A percentile compares a stretch with the other conserved stretches of the same genome.
phyloP scores from a whole-genome alignment of 2,113 vertebrate species.

The Aleadryas rufinucha region DNA sequence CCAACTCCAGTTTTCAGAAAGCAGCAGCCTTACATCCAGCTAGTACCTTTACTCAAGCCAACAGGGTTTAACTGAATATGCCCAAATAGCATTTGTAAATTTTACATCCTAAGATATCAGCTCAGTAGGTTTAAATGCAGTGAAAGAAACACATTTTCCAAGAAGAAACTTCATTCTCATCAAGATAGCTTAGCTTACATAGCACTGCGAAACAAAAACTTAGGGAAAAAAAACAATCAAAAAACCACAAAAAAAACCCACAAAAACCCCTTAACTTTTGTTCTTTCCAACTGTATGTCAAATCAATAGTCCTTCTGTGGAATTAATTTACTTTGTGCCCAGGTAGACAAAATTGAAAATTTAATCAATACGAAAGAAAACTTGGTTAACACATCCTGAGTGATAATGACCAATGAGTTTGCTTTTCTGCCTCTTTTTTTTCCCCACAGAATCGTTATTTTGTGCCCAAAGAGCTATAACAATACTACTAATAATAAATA shows the following conservation, averaged over 20 bases:
- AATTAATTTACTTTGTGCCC: conserved; percentile 7
- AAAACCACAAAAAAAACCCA: neutral
- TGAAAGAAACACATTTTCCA: neutral
- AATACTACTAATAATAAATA: neutral
- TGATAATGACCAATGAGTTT: neutral
- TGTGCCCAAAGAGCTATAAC: neutral
- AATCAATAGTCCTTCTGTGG: conserved; percentile 10
- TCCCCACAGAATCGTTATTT: neutral
- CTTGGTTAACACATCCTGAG: neutral
- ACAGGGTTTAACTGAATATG: neutral
- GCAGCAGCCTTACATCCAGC: neutral
- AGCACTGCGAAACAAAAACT: neutral
- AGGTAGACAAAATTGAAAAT: neutral
- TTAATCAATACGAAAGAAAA: conserved; percentile 5
- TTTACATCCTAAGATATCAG: neutral
- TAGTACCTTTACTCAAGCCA: neutral
- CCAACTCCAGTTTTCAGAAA: neutral
- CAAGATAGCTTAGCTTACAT: neutral
- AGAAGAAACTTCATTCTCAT: neutral
- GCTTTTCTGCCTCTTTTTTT: neutral
- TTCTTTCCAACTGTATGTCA: neutral
- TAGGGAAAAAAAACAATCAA: accelerated
- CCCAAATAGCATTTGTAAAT: neutral
- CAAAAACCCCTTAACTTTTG: neutral
- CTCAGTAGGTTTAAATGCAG: neutral